These are phyloP conservation scores for Corythoichthys haematopterus DNA, from an alignment of 2,113 vertebrate species.

Conservation along the genomic window DNA sequence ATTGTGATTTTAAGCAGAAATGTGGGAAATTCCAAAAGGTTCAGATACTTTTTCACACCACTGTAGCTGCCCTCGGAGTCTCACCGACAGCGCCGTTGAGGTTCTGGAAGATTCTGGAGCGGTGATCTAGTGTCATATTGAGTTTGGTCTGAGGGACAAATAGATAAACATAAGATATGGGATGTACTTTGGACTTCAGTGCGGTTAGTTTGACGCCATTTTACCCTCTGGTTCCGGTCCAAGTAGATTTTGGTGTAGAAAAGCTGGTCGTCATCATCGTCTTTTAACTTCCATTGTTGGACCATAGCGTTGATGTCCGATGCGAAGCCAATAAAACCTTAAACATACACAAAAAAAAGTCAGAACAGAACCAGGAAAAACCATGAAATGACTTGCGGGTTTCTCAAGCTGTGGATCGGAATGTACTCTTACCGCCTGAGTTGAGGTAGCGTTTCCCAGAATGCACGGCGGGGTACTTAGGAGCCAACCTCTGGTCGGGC, in stretches of 20 bases:
- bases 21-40: too few relatives aligned
- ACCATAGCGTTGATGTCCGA: conserved; percentile 42
- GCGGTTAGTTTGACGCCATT: too few relatives aligned
- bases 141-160: conserved; percentile 41
- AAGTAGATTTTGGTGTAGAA: conserved; percentile 65
- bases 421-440: conserved; percentile 50
- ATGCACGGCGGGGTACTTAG: conserved; percentile 57
- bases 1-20: too few relatives aligned
- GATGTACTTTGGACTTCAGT: background rate
- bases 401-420: background rate
- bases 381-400: background rate
- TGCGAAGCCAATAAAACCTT: conserved; percentile 54
- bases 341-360: background rate
- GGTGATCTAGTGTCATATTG: conserved; percentile 64
- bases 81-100: conserved; percentile 65
- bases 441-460: conserved; percentile 66
- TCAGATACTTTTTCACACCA: too few relatives aligned
- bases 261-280: conserved; percentile 62
- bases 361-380: background rate
- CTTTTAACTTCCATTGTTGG: conserved; percentile 61
- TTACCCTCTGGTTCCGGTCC: conserved; percentile 52
- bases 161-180: background rate
- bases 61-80: background rate
- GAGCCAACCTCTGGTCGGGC: conserved; percentile 59
- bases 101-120: conserved; percentile 62